Percentiles rank a stretch among this genome's conserved stretches.
phyloP scores from a whole-genome alignment of 53 echinoderm and acorn worm species.

The Paracentrotus lividus region DNA sequence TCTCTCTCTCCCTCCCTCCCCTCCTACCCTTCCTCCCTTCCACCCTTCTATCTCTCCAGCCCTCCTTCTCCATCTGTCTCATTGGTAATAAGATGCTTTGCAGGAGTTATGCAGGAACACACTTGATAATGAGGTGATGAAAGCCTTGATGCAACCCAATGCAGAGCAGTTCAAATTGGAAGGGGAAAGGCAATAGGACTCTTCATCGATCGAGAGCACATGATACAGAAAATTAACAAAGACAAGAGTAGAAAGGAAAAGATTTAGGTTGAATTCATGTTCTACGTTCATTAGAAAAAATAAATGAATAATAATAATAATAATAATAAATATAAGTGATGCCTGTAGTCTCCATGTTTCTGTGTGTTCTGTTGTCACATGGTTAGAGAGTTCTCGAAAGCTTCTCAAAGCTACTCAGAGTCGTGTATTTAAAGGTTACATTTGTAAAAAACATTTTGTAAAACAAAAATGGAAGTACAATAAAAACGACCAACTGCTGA shows the following conservation, averaged over 20 bases:
- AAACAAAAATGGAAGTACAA: too few relatives aligned
- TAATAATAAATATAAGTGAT: too few relatives aligned
- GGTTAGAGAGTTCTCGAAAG: too few relatives aligned
- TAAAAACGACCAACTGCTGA: too few relatives aligned
- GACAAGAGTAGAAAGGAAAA: background rate
- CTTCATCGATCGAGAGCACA: background rate
- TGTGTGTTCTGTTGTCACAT: too few relatives aligned
- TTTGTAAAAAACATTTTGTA: too few relatives aligned
- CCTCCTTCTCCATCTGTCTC: background rate
- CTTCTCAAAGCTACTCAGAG: too few relatives aligned
- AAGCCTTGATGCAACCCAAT: background rate
- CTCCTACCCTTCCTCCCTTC: background rate
- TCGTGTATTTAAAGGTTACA: too few relatives aligned
- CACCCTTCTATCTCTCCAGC: background rate
- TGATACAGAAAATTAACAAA: background rate
- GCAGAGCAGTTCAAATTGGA: background rate
- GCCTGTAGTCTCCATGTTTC: too few relatives aligned
- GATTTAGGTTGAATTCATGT: background rate
- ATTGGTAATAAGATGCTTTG: slow-evolving; percentile 10
- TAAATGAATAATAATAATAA: too few relatives aligned
- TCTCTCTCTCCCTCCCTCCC: background rate
- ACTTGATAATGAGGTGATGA: slow-evolving; percentile 46
- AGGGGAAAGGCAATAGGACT: background rate
- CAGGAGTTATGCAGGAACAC: slow-evolving; percentile 39
- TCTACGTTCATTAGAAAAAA: too few relatives aligned